A percentile compares a stretch with the other conserved stretches of the same genome.
phyloP scores from a whole-genome alignment of 2,888 invertebrate species.

The Lycaena phlaeas region DNA sequence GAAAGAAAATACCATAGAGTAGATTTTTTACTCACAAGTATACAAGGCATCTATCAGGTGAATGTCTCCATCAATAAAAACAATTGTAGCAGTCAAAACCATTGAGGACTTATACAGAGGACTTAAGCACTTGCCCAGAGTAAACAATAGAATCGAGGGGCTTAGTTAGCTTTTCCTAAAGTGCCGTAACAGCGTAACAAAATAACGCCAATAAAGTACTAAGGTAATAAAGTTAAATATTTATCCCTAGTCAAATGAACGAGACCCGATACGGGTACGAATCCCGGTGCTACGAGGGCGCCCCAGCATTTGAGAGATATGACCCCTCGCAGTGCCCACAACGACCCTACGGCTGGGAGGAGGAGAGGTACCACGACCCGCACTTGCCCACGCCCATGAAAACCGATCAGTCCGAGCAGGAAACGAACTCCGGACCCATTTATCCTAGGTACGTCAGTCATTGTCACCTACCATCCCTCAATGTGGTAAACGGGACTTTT shows the following conservation, averaged over 20 bases:
- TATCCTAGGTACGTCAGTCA: slow-evolving; percentile 77
- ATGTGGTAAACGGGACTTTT: slow-evolving; percentile 64
- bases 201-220: no score
- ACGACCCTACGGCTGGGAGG: slow-evolving; percentile 69
- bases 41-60: no score
- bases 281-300: slow-evolving; percentile 65
- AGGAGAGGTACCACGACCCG: slow-evolving; percentile 74
- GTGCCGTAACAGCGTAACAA: no score
- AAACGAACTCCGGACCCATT: slow-evolving; percentile 79
- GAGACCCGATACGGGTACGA: slow-evolving; percentile 73
- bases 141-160: no score
- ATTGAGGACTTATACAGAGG: no score
- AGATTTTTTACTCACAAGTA: no score
- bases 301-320: slow-evolving; percentile 67
- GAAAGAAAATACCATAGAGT: no score
- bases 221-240: no score
- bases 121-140: no score
- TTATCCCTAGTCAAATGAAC: slow-evolving; percentile 67
- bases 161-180: no score
- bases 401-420: slow-evolving; percentile 78
- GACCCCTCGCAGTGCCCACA: slow-evolving; percentile 66
- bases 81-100: no score
- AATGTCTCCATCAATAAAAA: no score
- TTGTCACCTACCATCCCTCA: slow-evolving; percentile 24
- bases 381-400: slow-evolving; percentile 77